Evolutionary conservation across 1,140 invertebrate species (phyloP).

Genomic region (Bilobella aurantiaca): DNA sequence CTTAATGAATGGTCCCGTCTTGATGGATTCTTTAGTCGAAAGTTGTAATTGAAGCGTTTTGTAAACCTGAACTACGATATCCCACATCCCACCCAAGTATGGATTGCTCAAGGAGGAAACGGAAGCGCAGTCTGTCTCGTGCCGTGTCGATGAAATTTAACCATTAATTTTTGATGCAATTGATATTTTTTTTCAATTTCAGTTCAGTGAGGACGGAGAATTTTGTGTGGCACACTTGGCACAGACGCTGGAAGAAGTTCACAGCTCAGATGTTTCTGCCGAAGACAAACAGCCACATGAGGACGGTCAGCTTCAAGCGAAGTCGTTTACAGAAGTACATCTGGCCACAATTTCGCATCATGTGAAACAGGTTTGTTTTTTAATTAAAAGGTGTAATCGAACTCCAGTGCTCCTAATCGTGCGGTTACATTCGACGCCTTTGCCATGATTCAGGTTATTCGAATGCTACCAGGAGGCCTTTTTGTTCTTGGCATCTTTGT

Average conservation of each 20-base stretch:
- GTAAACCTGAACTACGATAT: neutral
- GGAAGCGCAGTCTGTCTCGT: too few relatives aligned
- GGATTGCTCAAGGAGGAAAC: too few relatives aligned
- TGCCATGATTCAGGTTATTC: constrained; percentile 48
- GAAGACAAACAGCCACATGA: neutral
- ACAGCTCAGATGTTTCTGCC: constrained; percentile 30
- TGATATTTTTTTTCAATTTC: constrained; percentile 4
- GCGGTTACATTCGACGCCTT: constrained; percentile 12
- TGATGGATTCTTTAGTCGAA: too few relatives aligned
- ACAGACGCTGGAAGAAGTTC: constrained; percentile 33
- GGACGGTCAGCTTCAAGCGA: neutral
- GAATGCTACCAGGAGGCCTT: constrained; percentile 72
- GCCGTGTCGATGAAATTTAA: neutral
- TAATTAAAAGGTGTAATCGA: neutral
- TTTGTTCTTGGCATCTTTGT: constrained; percentile 56
- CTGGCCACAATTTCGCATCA: constrained; percentile 39
- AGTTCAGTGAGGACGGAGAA: constrained; percentile 18
- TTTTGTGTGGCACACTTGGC: constrained; percentile 25
- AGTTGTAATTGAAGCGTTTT: too few relatives aligned
- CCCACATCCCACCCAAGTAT: neutral
- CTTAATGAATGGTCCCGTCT: too few relatives aligned
- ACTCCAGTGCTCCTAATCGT: neutral
- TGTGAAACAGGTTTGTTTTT: constrained; percentile 38
- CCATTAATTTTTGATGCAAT: neutral
- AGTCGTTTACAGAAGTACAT: constrained; percentile 9